Conservation (phyloP, 2,113 vertebrate genomes). For the Piprites chloris region DNA sequence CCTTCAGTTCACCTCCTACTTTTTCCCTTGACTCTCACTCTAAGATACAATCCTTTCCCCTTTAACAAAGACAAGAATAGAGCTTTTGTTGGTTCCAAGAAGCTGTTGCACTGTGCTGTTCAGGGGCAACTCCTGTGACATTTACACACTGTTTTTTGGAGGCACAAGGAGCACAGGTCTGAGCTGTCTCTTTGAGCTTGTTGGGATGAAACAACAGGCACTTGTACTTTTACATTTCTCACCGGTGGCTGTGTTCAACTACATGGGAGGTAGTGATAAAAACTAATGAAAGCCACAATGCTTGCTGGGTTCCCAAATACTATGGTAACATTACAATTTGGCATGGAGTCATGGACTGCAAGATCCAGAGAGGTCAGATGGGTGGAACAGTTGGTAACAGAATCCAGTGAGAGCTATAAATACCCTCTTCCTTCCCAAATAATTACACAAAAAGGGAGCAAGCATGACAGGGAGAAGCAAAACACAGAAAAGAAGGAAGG, state of each 20-base stretch:
- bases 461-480: neutral
- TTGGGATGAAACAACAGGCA: constrained; percentile 28
- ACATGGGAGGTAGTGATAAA: constrained; percentile 46
- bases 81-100: constrained; percentile 5
- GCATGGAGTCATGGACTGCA: neutral
- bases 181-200: neutral
- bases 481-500: neutral
- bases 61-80: constrained; percentile 15
- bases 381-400: constrained; percentile 56
- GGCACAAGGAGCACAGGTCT: neutral
- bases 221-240: constrained; percentile 37
- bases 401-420: constrained; percentile 42
- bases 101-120: neutral
- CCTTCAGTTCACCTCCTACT: neutral
- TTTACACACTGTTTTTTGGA: neutral
- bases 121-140: neutral
- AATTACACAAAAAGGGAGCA: neutral
- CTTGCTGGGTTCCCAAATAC: constrained; percentile 40
- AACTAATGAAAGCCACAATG: constrained; percentile 35
- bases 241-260: neutral
- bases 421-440: constrained; percentile 1
- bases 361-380: constrained; percentile 47
- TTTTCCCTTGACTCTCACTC: neutral
- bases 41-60: neutral
- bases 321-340: constrained; percentile 40